phyloP scores from a whole-genome alignment of 1,140 invertebrate genomes.

The Heliothis virescens region DNA sequence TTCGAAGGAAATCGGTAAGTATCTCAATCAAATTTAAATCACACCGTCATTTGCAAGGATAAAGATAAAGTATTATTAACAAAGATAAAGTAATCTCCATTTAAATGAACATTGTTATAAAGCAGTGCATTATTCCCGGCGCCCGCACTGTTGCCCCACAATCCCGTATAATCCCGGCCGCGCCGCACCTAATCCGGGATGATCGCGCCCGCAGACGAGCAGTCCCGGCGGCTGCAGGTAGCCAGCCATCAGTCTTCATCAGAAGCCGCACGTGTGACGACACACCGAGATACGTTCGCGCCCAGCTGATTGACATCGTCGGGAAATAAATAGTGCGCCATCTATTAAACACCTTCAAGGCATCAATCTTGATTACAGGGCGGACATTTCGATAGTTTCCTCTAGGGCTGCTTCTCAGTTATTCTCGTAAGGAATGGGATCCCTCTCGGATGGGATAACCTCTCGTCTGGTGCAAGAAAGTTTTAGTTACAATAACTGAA shows the following conservation, averaged over 20 bases:
- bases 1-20: too few species aligned
- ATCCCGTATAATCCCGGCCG: slow-evolving; percentile 7
- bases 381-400: neutral
- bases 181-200: neutral
- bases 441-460: too few species aligned
- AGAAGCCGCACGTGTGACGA: neutral
- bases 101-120: neutral
- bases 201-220: neutral
- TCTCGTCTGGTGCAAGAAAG: too few species aligned
- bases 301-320: neutral
- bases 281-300: neutral
- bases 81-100: neutral
- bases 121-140: neutral
- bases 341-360: neutral
- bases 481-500: too few species aligned
- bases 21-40: too few species aligned
- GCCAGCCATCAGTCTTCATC: slow-evolving; percentile 1
- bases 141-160: neutral
- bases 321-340: neutral
- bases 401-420: too few species aligned
- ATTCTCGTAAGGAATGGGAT: too few species aligned
- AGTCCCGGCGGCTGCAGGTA: neutral
- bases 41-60: too few species aligned
- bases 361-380: neutral
- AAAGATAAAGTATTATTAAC: neutral